Evolutionary conservation across 2,797 vertebrate genomes (phyloP).

Genomic region (Podarcis siculus): DNA sequence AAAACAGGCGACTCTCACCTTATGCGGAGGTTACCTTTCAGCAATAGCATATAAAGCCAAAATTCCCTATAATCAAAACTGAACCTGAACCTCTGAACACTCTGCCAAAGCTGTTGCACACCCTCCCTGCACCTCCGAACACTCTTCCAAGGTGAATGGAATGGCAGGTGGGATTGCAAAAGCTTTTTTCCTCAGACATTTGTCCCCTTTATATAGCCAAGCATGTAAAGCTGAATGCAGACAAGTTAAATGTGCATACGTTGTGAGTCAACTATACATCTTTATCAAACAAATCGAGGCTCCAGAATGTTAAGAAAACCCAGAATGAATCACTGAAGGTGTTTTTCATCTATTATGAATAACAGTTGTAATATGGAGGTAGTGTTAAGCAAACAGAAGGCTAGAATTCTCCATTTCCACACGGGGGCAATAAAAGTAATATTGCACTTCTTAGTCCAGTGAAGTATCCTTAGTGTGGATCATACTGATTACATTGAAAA

Average conservation of each 20-base stretch:
- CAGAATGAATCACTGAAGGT: not conserved
- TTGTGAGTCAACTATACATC: too few relatives aligned
- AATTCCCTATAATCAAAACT: too few relatives aligned
- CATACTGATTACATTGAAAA: constrained; percentile 73
- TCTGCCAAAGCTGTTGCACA: too few relatives aligned
- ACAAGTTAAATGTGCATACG: too few relatives aligned
- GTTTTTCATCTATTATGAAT: not conserved
- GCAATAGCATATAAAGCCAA: too few relatives aligned
- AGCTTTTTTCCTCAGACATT: too few relatives aligned
- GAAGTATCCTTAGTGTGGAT: constrained; percentile 33
- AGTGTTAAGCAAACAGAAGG: not conserved
- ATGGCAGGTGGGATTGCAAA: too few relatives aligned
- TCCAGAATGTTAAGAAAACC: not conserved
- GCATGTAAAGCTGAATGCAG: too few relatives aligned
- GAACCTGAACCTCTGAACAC: too few relatives aligned
- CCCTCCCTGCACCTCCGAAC: too few relatives aligned
- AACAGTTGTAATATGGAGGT: not conserved
- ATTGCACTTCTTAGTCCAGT: constrained; percentile 12
- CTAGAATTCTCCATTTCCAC: not conserved
- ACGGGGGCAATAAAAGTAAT: constrained; percentile 5
- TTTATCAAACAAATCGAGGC: not conserved
- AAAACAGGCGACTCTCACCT: not conserved
- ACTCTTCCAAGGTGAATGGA: too few relatives aligned
- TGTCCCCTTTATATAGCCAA: too few relatives aligned
- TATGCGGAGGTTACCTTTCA: not conserved